Evolutionary conservation across 1,140 invertebrate species (phyloP).

Genomic region (Bombus polaris): DNA sequence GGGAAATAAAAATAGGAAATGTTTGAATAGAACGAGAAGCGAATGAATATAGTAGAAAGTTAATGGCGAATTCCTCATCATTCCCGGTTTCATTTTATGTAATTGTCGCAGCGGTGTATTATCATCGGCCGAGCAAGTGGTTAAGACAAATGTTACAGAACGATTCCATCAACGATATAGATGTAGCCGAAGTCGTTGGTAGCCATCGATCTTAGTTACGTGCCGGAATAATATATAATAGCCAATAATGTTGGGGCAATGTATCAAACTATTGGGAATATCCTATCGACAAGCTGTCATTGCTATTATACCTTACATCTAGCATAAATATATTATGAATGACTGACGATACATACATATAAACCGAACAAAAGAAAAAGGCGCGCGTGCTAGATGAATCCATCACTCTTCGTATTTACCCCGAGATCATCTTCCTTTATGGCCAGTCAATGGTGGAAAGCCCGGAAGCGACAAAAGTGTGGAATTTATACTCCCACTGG

Average conservation of each 20-base stretch:
- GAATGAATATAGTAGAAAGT: background rate
- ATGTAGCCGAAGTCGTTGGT: conserved; percentile 15
- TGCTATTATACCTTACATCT: conserved; percentile 56
- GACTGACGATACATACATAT: conserved; percentile 30
- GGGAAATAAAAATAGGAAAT: no score
- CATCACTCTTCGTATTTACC: conserved; percentile 48
- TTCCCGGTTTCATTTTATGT: background rate
- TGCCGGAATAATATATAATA: conserved; percentile 57
- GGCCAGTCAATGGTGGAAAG: conserved; percentile 35
- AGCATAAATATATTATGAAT: conserved; percentile 58
- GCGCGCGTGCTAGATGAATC: conserved; percentile 23
- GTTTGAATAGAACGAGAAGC: background rate
- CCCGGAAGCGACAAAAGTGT: conserved; percentile 30
- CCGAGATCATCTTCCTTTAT: conserved; percentile 45
- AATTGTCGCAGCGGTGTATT: background rate
- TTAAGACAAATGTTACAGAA: conserved; percentile 28
- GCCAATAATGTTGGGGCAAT: conserved; percentile 58
- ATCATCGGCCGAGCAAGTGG: background rate
- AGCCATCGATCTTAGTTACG: conserved; percentile 53
- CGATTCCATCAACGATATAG: background rate
- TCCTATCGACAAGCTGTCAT: conserved; percentile 60
- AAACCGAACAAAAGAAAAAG: conserved; percentile 12
- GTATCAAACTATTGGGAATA: conserved; percentile 54
- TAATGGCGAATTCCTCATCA: background rate
- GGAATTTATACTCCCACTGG: conserved; percentile 47